phyloP scores from a whole-genome alignment of 2,888 invertebrate genomes.

The Drosophila kuntzei region DNA sequence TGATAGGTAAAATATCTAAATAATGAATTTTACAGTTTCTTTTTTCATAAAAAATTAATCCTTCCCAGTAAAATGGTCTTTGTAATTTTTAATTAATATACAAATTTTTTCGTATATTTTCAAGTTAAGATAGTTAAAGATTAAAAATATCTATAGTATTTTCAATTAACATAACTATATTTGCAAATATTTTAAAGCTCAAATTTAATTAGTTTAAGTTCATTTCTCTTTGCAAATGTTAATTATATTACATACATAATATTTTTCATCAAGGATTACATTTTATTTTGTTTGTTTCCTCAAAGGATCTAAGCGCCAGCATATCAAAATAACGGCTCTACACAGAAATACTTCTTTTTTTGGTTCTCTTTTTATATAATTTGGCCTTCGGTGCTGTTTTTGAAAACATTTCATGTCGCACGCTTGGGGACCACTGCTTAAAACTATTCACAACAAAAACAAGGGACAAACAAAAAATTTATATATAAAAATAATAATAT shows the following conservation, averaged over 20 bases:
- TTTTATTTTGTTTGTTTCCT: slow-evolving; percentile 14
- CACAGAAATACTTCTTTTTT: slow-evolving; percentile 26
- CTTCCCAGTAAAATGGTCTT: too few relatives aligned
- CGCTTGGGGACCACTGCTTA: slow-evolving; percentile 56
- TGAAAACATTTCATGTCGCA: slow-evolving; percentile 61
- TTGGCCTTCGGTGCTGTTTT: slow-evolving; percentile 59
- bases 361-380: slow-evolving; percentile 24
- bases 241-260: slow-evolving; percentile 9
- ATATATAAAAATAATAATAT: slow-evolving; percentile 11
- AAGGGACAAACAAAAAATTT: slow-evolving; percentile 13
- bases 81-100: too few relatives aligned
- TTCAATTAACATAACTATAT: background rate
- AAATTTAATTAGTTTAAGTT: background rate
- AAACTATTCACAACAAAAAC: slow-evolving; percentile 48
- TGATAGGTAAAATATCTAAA: background rate
- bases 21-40: background rate
- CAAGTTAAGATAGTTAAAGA: too few relatives aligned
- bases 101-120: too few relatives aligned
- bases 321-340: slow-evolving; percentile 34
- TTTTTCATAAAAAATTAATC: too few relatives aligned
- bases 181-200: background rate
- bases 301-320: slow-evolving; percentile 31
- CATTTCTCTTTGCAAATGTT: background rate
- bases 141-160: background rate
- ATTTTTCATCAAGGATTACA: slow-evolving; percentile 25